These are phyloP conservation scores for Lasioglossum leucozonium DNA, from an alignment of 2,888 invertebrate species.

Conservation along the genomic window DNA sequence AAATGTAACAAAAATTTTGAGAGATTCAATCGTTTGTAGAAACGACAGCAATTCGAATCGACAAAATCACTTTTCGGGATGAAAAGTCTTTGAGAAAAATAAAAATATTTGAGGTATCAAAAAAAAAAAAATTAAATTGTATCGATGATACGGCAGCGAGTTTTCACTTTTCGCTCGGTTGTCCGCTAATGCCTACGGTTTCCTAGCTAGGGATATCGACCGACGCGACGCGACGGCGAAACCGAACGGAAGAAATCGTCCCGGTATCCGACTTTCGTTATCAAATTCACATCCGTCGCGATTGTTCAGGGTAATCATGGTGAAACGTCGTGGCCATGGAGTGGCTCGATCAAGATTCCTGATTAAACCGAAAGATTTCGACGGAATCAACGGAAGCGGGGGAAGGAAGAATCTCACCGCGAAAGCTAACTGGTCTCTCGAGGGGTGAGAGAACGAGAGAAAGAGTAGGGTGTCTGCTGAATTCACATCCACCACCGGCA, in stretches of 20 bases:
- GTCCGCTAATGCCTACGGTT: neutral
- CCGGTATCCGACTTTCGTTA: constrained; percentile 13
- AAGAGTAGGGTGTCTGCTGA: constrained; percentile 41
- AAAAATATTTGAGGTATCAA: no score
- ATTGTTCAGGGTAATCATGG: constrained; percentile 6
- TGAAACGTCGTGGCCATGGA: constrained; percentile 1
- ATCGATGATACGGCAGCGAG: neutral
- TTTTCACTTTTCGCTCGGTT: neutral
- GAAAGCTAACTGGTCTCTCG: constrained; percentile 47
- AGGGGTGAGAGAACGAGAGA: neutral
- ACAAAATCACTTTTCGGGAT: neutral
- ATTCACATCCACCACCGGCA: constrained; percentile 33
- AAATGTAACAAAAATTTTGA: neutral
- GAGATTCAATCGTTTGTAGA: neutral
- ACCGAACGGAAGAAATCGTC: constrained; percentile 4
- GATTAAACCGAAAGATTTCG: constrained; percentile 54
- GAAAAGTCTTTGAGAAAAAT: neutral
- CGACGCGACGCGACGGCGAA: neutral
- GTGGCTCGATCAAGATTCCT: constrained; percentile 38
- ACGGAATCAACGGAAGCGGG: constrained; percentile 24
- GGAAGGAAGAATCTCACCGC: constrained; percentile 34
- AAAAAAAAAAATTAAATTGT: neutral
- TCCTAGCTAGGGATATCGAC: neutral
- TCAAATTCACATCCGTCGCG: constrained; percentile 29
- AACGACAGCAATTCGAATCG: neutral